Evolutionary conservation across 2,888 invertebrate genomes (phyloP), one percentile per base, ranked within the genome.

Genomic region (Caenorhabditis sp.): DNA sequence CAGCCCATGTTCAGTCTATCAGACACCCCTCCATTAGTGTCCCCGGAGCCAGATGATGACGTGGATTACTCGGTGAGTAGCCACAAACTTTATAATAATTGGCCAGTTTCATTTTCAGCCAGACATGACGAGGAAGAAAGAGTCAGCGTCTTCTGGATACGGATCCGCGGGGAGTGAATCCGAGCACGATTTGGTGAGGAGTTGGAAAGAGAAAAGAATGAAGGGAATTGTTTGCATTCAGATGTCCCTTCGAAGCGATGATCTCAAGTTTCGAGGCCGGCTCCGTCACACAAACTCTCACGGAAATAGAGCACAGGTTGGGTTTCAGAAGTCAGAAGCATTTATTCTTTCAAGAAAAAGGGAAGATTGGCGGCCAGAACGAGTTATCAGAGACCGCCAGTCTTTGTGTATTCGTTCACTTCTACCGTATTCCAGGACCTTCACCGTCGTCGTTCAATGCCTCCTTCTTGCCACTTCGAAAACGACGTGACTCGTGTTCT

Each of bases 71-170:
- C 63, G 35, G 53, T 56, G 15, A 26, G 37, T 30, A 0, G 1
- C 1, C n/a, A 24, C 17, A 13, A n/a, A n/a, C 15, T 24, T 52
- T 20, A 39, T 8, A 26, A 41, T 4, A 15, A 24, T 24, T 32
- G 11, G 22, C 8, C 13, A 15, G 17, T 24, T 66, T n/a, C n/a
- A n/a, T n/a, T n/a, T 72, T 17, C 73, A 73, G 73, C 75, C 75
- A 2, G 35, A 62, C 17, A 63, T 65, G 65, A 48, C 62, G 3
- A 27, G 76, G 17, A 77, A 78, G 17, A 81, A 81, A 27, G 74
- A 77, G 52, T 80, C 78, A 4, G 62, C 75, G 1, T 82, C 81
- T 3, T 82, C 81, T 20, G 81, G 81, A 9, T 82, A 82, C 53
- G 81, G 75, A 2, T 81, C 81, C 1, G 72, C 76, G 22, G 58